Conservation (phyloP, 2,888 invertebrate species). For the Noctua janthina region DNA sequence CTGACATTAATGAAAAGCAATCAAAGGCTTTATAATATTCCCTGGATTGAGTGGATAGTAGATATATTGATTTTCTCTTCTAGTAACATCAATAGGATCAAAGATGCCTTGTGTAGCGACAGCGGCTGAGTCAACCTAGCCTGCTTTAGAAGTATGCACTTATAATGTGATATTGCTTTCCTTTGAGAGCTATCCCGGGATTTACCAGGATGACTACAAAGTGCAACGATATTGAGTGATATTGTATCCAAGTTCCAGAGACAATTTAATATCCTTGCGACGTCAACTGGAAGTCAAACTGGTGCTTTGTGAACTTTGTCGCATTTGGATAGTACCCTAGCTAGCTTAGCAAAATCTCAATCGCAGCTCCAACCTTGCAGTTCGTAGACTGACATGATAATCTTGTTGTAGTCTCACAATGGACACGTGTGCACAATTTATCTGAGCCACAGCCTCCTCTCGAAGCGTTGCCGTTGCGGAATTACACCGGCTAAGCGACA, state of each 20-base stretch:
- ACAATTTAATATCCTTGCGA: not conserved
- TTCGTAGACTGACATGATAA: not conserved
- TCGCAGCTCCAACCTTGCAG: not conserved
- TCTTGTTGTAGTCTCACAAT: slow-evolving; percentile 5
- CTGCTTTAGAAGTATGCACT: not conserved
- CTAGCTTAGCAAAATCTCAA: not conserved
- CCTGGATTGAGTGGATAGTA: not conserved
- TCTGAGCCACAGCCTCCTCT: slow-evolving; percentile 1
- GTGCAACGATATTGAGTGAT: slow-evolving; percentile 10
- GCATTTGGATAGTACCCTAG: not conserved
- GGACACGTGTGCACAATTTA: slow-evolving; percentile 16
- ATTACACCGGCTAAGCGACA: slow-evolving; percentile 21
- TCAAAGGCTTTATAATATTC: slow-evolving; percentile 10
- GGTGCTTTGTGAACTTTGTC: not conserved
- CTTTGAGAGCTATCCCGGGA: slow-evolving; percentile 2
- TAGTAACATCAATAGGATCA: not conserved
- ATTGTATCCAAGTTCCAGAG: not conserved
- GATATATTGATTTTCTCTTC: slow-evolving; percentile 2
- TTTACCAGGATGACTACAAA: slow-evolving; percentile 1
- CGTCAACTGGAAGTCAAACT: not conserved
- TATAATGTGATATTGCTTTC: slow-evolving; percentile 15
- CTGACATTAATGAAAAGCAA: not conserved
- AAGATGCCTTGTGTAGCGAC: slow-evolving; percentile 1
- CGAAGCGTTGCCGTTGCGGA: slow-evolving; percentile 9
- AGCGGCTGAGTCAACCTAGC: not conserved